Evolutionary conservation across 2,113 vertebrate genomes (phyloP).

Genomic region (Heterochromis multidens): DNA sequence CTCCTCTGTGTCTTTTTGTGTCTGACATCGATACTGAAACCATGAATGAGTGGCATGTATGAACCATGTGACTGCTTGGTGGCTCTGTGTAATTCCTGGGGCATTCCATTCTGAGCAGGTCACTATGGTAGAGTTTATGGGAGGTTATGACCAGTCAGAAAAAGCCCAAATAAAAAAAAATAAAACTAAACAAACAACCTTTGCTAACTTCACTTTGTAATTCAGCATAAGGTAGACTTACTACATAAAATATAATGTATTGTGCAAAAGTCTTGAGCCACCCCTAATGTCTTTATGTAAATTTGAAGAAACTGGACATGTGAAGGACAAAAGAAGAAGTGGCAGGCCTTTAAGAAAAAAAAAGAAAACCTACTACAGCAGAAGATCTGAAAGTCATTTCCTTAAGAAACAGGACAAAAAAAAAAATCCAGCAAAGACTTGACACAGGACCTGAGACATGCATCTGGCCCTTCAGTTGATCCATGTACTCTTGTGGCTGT

Average conservation of each 20-base stretch:
- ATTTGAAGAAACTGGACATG: background rate
- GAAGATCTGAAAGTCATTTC: background rate
- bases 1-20: background rate
- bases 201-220: background rate
- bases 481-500: background rate
- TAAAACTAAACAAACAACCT: background rate
- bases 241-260: background rate
- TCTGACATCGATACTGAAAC: slow-evolving; percentile 63
- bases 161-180: background rate
- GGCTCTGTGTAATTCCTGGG: slow-evolving; percentile 55
- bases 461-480: background rate
- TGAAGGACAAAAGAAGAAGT: background rate
- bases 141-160: slow-evolving; percentile 5
- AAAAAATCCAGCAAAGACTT: background rate
- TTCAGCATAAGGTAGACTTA: background rate
- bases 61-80: slow-evolving; percentile 59
- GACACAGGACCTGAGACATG: background rate
- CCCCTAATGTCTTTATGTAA: background rate
- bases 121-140: slow-evolving; percentile 34
- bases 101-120: slow-evolving; percentile 44
- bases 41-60: slow-evolving; percentile 53
- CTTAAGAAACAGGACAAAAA: background rate
- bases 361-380: background rate
- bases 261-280: background rate
- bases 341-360: too few species aligned